Evolutionary conservation across 2,888 invertebrate species (phyloP).

Genomic region (Ctenicera cuprea): DNA sequence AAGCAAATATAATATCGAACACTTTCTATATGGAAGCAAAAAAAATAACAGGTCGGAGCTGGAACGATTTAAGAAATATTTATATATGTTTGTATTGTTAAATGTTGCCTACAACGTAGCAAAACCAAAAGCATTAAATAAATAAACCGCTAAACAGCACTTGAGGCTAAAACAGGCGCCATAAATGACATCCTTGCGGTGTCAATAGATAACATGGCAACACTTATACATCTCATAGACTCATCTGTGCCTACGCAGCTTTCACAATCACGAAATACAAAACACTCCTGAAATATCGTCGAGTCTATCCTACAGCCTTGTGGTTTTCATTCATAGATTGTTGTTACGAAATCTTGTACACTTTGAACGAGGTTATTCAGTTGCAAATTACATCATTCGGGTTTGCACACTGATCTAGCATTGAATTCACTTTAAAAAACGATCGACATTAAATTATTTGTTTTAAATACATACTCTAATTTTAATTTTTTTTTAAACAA

Average conservation of each 20-base stretch:
- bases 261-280: slow-evolving; percentile 56
- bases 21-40: slow-evolving; percentile 13
- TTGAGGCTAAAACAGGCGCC: slow-evolving; percentile 57
- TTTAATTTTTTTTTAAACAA: background rate
- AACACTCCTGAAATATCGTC: slow-evolving; percentile 57
- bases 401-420: slow-evolving; percentile 28
- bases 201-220: slow-evolving; percentile 51
- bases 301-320: slow-evolving; percentile 52
- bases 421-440: slow-evolving; percentile 13
- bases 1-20: slow-evolving; percentile 15
- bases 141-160: slow-evolving; percentile 57
- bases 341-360: slow-evolving; percentile 41
- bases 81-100: slow-evolving; percentile 29
- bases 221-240: slow-evolving; percentile 50
- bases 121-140: slow-evolving; percentile 44
- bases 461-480: too few relatives aligned
- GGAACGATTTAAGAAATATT: slow-evolving; percentile 18
- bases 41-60: background rate
- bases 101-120: slow-evolving; percentile 36
- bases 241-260: slow-evolving; percentile 56
- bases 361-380: slow-evolving; percentile 37
- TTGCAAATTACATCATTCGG: slow-evolving; percentile 44
- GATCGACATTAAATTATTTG: too few relatives aligned
- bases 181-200: slow-evolving; percentile 52
- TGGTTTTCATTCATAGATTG: slow-evolving; percentile 53